Conservation (phyloP, 1,140 invertebrate genomes). For the Drosophila willistoni region DNA sequence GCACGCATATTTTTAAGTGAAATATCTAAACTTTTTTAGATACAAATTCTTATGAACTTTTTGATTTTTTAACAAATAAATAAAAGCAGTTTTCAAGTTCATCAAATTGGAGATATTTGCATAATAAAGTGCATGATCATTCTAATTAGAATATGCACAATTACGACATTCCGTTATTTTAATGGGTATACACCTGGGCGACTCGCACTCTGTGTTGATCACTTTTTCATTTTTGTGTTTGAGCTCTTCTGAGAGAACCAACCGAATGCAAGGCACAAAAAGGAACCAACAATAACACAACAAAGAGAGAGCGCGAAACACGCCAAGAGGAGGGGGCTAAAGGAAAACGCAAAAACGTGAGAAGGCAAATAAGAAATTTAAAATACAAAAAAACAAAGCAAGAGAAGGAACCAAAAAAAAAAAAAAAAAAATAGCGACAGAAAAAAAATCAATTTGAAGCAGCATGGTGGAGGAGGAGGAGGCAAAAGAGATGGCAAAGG, state of each 20-base stretch:
- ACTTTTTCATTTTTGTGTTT: not conserved
- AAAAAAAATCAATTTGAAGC: constrained; percentile 70
- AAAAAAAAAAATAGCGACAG: constrained; percentile 51
- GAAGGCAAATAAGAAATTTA: constrained; percentile 68
- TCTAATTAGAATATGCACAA: too few species aligned
- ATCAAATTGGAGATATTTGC: too few species aligned
- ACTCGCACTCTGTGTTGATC: not conserved
- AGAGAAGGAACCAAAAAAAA: not conserved
- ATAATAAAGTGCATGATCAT: too few species aligned
- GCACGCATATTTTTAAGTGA: too few species aligned
- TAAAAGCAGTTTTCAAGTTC: too few species aligned
- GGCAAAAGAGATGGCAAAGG: not conserved
- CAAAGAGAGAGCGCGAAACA: constrained; percentile 65
- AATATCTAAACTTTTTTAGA: too few species aligned
- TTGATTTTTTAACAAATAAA: too few species aligned
- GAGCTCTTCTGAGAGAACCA: constrained; percentile 17
- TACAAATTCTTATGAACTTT: too few species aligned
- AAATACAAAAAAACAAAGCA: constrained; percentile 26
- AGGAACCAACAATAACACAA: constrained; percentile 72
- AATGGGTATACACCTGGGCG: not conserved
- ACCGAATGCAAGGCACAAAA: constrained; percentile 70
- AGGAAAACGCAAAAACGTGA: constrained; percentile 57
- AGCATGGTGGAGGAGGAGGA: constrained; percentile 21
- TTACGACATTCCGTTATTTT: not conserved
- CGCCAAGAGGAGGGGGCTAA: constrained; percentile 25